These are phyloP conservation scores for Clarias laeviceps DNA, from an alignment of 2,797 vertebrate species.

Conservation along the genomic window DNA sequence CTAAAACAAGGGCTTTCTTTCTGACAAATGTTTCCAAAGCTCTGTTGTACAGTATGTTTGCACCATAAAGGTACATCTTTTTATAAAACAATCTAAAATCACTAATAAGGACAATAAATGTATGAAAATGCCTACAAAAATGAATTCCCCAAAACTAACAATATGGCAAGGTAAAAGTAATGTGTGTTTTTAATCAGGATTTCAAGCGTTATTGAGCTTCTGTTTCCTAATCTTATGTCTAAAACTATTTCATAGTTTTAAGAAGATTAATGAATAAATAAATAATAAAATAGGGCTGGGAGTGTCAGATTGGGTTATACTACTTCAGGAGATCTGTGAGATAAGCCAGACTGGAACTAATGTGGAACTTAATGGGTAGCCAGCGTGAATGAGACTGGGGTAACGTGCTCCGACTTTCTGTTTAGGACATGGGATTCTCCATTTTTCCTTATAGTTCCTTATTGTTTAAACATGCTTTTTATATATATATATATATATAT, in stretches of 20 bases:
- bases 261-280: background rate
- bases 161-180: background rate
- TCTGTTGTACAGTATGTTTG: background rate
- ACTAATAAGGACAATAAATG: background rate
- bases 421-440: background rate
- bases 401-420: background rate
- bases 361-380: background rate
- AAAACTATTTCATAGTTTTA: background rate
- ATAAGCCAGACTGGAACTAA: conserved; percentile 14
- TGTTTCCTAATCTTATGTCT: background rate
- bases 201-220: background rate
- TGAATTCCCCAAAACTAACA: too few relatives aligned
- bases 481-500: background rate
- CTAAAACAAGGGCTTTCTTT: background rate
- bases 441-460: background rate
- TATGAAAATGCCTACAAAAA: background rate
- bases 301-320: background rate
- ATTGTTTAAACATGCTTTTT: background rate
- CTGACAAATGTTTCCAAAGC: background rate
- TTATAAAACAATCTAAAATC: background rate
- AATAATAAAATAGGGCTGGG: too few relatives aligned
- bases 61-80: background rate
- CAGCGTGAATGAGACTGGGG: background rate
- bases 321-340: conserved; percentile 1
- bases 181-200: background rate